Conservation (phyloP, 2,888 invertebrate species). For the Papilio gigon region DNA sequence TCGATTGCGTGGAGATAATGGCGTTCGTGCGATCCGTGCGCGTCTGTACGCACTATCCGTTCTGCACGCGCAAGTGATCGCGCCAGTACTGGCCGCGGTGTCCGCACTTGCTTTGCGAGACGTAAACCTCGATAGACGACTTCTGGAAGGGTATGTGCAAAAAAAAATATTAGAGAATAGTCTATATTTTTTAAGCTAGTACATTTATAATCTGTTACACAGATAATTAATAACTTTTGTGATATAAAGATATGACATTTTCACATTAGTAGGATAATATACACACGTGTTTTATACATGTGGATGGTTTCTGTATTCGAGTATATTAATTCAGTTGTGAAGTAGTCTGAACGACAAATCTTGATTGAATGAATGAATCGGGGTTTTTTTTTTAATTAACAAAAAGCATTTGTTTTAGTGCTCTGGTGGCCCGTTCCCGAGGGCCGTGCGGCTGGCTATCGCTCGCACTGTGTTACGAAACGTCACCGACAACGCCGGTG, state of each 20-base stretch:
- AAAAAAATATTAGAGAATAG: too few species aligned
- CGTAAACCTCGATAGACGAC: slow-evolving; percentile 47
- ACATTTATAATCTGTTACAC: too few species aligned
- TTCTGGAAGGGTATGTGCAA: slow-evolving; percentile 50
- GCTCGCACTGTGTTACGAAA: slow-evolving; percentile 55
- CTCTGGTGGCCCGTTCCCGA: slow-evolving; percentile 61
- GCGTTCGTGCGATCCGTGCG: slow-evolving; percentile 44
- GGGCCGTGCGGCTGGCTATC: slow-evolving; percentile 70
- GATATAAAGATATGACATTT: too few species aligned
- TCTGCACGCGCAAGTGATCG: slow-evolving; percentile 55
- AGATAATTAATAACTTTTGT: too few species aligned
- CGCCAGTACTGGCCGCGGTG: slow-evolving; percentile 53
- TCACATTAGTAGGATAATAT: too few species aligned
- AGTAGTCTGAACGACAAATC: too few species aligned
- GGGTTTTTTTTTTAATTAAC: too few species aligned
- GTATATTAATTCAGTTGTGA: too few species aligned
- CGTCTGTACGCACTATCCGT: slow-evolving; percentile 49
- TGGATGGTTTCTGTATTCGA: too few species aligned
- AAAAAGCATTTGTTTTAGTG: slow-evolving; percentile 48
- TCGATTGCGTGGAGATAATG: slow-evolving; percentile 46
- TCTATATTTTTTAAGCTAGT: too few species aligned
- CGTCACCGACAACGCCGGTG: slow-evolving; percentile 44
- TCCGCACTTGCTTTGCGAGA: slow-evolving; percentile 50
- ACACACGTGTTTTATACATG: too few species aligned
- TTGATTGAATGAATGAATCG: too few species aligned